Evolutionary conservation across 2,888 invertebrate species (phyloP).

Genomic region (Amblyjoppa proteus): DNA sequence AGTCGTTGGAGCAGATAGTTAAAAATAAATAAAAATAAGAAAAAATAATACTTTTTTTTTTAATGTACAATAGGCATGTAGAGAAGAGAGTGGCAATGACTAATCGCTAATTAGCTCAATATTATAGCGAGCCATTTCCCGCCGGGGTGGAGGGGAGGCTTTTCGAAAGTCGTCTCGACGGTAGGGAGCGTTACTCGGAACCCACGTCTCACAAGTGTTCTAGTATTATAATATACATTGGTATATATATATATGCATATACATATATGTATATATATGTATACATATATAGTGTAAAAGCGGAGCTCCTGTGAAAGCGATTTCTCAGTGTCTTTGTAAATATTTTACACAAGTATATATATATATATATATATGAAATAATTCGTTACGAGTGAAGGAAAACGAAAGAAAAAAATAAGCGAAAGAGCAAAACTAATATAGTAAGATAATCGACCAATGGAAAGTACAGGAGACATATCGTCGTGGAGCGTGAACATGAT

Average conservation of each 20-base stretch:
- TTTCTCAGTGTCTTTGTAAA: conserved; percentile 31
- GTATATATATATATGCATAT: background rate
- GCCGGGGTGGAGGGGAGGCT: background rate
- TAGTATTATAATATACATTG: conserved; percentile 37
- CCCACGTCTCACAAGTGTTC: conserved; percentile 26
- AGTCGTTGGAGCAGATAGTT: conserved; percentile 16
- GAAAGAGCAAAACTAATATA: conserved; percentile 33
- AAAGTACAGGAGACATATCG: background rate
- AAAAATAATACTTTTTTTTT: background rate
- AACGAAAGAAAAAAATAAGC: conserved; percentile 31
- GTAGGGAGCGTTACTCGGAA: conserved; percentile 34
- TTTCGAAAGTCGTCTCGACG: conserved; percentile 43
- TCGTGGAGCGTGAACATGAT: background rate
- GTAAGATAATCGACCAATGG: background rate
- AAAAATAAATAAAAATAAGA: background rate
- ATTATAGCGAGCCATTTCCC: conserved; percentile 10
- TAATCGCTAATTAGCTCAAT: conserved; percentile 49
- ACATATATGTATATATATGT: conserved; percentile 27
- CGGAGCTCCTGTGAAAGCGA: conserved; percentile 53
- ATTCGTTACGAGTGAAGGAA: background rate
- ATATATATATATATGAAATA: conserved; percentile 2
- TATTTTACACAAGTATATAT: conserved; percentile 38
- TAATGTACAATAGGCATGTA: conserved; percentile 22
- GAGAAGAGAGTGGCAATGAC: conserved; percentile 55
- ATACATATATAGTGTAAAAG: conserved; percentile 42